These are phyloP conservation scores for Asteroscopus sphinx DNA, from an alignment of 2,888 invertebrate species.

Conservation along the genomic window DNA sequence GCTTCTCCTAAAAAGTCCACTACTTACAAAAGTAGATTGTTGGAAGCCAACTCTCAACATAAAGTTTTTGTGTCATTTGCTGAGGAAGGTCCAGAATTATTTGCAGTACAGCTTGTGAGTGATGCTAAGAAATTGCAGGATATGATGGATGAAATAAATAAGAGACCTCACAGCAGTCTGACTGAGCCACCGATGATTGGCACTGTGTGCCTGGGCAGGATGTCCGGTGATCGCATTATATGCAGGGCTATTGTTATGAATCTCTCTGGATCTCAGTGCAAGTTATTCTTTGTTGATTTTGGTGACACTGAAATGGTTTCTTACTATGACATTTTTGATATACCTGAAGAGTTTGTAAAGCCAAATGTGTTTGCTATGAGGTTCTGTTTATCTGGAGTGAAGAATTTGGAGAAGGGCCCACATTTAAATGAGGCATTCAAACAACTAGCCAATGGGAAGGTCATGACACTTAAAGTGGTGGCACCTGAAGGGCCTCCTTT, in stretches of 20 bases:
- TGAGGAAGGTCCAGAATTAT: conserved; percentile 94
- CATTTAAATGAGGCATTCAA: conserved; percentile 93
- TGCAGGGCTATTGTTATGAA: conserved; percentile 94
- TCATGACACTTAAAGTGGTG: conserved; percentile 91
- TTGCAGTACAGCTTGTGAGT: conserved; percentile 93
- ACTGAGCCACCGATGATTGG: conserved; percentile 93
- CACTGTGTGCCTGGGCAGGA: conserved; percentile 93
- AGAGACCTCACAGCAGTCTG: conserved; percentile 90
- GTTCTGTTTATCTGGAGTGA: conserved; percentile 93
- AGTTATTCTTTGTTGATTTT: conserved; percentile 95
- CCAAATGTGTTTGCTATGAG: conserved; percentile 94
- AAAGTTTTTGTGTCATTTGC: conserved; percentile 93
- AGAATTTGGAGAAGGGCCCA: conserved; percentile 90
- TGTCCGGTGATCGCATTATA: conserved; percentile 91
- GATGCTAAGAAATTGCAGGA: conserved; percentile 90
- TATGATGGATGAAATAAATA: conserved; percentile 93
- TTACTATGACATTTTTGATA: conserved; percentile 93
- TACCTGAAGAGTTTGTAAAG: conserved; percentile 92
- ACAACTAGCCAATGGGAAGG: conserved; percentile 91
- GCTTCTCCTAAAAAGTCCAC: conserved; percentile 81
- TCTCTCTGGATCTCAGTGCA: conserved; percentile 92
- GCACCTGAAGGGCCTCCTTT: conserved; percentile 92
- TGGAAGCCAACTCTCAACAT: conserved; percentile 88
- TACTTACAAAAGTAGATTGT: conserved; percentile 87
- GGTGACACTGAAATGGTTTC: conserved; percentile 94